Evolutionary conservation across 2,113 vertebrate species (phyloP).

Genomic region (Donacobius atricapilla): DNA sequence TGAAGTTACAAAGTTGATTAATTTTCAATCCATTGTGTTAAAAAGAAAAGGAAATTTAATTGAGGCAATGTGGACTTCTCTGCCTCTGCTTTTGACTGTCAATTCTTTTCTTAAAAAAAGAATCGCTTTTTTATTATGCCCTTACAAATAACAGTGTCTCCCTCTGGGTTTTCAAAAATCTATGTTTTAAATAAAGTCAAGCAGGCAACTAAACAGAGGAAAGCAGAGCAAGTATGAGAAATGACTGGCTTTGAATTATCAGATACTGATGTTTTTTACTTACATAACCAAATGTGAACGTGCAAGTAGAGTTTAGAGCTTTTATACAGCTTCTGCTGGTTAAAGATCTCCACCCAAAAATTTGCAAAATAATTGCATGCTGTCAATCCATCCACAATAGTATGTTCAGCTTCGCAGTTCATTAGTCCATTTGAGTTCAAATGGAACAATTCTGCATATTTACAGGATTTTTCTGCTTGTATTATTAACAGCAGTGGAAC

Average conservation of each 20-base stretch:
- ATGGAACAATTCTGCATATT: not conserved
- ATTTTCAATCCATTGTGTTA: not conserved
- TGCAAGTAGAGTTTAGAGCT: not conserved
- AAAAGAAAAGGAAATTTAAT: not conserved
- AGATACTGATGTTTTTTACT: not conserved
- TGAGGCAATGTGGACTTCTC: not conserved
- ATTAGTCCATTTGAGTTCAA: not conserved
- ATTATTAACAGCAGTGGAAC: not conserved
- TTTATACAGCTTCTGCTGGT: not conserved
- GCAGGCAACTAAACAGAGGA: not conserved
- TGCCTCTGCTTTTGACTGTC: not conserved
- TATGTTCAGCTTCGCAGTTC: not conserved
- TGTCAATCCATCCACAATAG: not conserved
- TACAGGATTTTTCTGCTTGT: not conserved
- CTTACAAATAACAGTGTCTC: not conserved
- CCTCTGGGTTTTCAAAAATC: not conserved
- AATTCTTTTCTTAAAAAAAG: not conserved
- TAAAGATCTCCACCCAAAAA: not conserved
- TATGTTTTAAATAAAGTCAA: not conserved
- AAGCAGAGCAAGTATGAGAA: not conserved
- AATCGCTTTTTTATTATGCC: not conserved
- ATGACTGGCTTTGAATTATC: not conserved
- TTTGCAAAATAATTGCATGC: not conserved
- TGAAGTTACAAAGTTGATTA: not conserved
- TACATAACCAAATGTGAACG: not conserved